Conservation (phyloP, 2,113 vertebrate genomes). For the Sisor rabdophorus region DNA sequence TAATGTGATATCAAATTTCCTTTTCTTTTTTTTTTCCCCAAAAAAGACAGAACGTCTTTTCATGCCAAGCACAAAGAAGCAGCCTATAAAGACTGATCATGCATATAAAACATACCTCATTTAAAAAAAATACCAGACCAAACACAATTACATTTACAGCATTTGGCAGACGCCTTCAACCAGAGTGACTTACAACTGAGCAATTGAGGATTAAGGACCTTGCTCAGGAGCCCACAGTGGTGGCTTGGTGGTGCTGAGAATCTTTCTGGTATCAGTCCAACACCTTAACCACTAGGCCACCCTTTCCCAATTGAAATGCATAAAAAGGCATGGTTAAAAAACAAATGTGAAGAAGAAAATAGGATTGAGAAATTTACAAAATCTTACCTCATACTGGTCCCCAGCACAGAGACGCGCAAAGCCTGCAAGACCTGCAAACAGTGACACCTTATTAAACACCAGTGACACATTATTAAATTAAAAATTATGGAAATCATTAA, state of each 20-base stretch:
- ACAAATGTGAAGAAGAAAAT: neutral
- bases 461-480: too few species aligned
- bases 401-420: conserved; percentile 93
- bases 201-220: too few species aligned
- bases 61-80: neutral
- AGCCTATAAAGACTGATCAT: neutral
- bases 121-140: too few species aligned
- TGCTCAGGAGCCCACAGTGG: too few species aligned
- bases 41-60: neutral
- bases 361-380: neutral
- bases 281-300: too few species aligned
- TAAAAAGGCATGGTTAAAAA: neutral
- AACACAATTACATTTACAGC: neutral
- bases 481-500: too few species aligned
- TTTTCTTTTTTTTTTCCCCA: conserved; percentile 16
- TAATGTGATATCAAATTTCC: conserved; percentile 11
- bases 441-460: conserved; percentile 19
- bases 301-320: neutral
- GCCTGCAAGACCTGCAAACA: conserved; percentile 85
- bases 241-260: too few species aligned
- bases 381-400: conserved; percentile 92
- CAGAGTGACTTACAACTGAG: too few species aligned
- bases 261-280: too few species aligned
- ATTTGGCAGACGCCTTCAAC: too few species aligned
- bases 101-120: neutral